Base-by-base conservation (phyloP, 2,113 vertebrate genomes). In the human (Homo sapiens) region DNA sequence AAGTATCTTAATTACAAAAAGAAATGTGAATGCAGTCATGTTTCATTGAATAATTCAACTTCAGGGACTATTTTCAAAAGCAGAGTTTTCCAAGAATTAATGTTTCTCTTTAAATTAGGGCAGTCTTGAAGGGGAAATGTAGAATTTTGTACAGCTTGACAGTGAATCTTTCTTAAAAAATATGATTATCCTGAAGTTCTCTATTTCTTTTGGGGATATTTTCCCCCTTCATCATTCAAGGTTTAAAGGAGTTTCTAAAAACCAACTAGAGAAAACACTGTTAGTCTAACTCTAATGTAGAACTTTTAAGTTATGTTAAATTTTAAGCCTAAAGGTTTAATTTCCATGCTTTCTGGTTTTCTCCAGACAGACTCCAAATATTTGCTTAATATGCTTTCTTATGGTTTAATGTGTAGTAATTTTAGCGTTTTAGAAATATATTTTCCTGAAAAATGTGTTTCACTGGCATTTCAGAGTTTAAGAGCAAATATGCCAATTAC, bases 281-380 rank as follows among this genome's bases (percentile, higher is more conserved):
- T 83, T 89, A 83, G 78, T 59, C 83, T 78, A 72, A 92, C 66
- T 96, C n/a, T 93, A 79, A 93, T 82, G 89, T 38, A 73, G 45
- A 94, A 93, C 91, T 97, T 97, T 95, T 92, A 98, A 97, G 89
- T 95, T 96, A 98, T 97, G 97, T 75, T 97, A 98, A 97, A 97
- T 92, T 96, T 97, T 89, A 94, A 45, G 96, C 97, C 97, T 97
- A 95, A 95, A 97, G 93, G 96, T 97, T 97, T 96, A 95, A 98
- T 97, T 97, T 97, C 43, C 94, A 97, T 94, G 96, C 96, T 97
- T 97, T 92, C 91, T 96, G 96, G 91, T 96, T 61, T 83, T 87
- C 93, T 83, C 97, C 96, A 95, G 87, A 81, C 73, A 75, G 89
- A 45, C 96, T 95, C 93, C 73, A 97, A 91, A 82, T 93, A 97